Evolutionary conservation across 2,113 vertebrate genomes (phyloP).

Genomic region (Eira barbara): DNA sequence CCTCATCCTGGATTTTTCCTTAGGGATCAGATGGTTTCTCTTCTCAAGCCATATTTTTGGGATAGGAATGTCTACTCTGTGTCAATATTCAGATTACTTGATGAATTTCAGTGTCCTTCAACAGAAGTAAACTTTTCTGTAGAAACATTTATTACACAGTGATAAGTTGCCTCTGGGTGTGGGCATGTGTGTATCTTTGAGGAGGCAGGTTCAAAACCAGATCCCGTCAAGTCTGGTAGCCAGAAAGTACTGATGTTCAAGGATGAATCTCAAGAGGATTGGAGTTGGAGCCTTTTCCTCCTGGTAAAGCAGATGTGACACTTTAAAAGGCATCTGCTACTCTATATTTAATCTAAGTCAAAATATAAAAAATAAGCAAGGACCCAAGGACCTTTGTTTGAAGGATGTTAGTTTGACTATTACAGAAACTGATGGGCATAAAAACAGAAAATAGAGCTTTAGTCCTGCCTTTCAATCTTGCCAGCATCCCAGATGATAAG

Average conservation of each 20-base stretch:
- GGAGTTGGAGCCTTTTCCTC: background rate
- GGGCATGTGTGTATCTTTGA: background rate
- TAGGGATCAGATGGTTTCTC: background rate
- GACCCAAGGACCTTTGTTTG: background rate
- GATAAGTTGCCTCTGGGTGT: background rate
- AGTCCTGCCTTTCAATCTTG: background rate
- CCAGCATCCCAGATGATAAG: background rate
- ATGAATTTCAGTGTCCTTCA: background rate
- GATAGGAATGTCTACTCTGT: background rate
- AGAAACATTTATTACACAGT: background rate
- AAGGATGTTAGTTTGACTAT: background rate
- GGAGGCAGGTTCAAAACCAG: slow-evolving; percentile 2
- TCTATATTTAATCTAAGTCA: slow-evolving; percentile 18
- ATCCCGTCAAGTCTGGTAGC: background rate
- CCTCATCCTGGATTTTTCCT: background rate
- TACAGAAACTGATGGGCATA: slow-evolving; percentile 11
- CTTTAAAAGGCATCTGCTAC: background rate
- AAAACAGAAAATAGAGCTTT: background rate
- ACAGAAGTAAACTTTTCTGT: background rate
- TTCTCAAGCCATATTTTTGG: background rate
- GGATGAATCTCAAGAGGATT: background rate
- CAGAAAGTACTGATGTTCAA: background rate
- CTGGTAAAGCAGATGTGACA: background rate
- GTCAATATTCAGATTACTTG: background rate
- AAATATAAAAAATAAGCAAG: background rate